Percentiles rank a stretch among this genome's conserved stretches.
These are phyloP conservation scores for Agelaius phoeniceus DNA, from an alignment of 2,113 vertebrate species.

Conservation along the genomic window DNA sequence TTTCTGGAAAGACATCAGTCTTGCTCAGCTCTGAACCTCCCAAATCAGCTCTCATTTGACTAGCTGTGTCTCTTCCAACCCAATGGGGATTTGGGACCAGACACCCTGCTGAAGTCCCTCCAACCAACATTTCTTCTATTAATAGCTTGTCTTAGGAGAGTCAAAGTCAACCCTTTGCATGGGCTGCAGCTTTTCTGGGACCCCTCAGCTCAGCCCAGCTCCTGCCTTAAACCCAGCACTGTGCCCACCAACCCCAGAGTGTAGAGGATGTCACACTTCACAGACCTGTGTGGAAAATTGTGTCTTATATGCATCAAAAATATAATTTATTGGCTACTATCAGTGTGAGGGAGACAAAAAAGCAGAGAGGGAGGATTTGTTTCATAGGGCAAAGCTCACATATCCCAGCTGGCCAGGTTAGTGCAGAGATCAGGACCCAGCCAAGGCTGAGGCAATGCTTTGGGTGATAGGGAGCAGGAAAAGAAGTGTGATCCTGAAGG, in stretches of 20 bases:
- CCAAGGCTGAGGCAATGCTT: not conserved
- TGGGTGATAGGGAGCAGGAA: not conserved
- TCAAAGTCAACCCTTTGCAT: not conserved
- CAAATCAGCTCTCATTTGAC: constrained; percentile 16
- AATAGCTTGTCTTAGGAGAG: not conserved
- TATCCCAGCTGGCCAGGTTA: not conserved
- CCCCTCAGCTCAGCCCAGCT: not conserved
- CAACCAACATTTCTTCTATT: not conserved
- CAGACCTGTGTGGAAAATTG: not conserved
- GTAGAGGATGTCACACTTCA: not conserved
- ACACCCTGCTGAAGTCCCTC: constrained; percentile 17
- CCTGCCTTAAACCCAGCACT: not conserved
- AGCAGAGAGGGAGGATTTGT: not conserved
- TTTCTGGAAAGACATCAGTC: constrained; percentile 38
- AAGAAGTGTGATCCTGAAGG: not conserved
- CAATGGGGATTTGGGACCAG: constrained; percentile 7
- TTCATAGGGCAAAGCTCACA: not conserved
- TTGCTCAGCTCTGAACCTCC: not conserved
- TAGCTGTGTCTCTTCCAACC: constrained; percentile 22
- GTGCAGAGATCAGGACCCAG: not conserved
- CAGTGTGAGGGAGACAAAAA: not conserved
- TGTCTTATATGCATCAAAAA: not conserved
- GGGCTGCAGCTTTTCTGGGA: not conserved
- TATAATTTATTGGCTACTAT: not conserved
- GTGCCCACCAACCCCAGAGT: not conserved